phyloP scores from a whole-genome alignment of 2,888 invertebrate species.

The Saturnia japonica region DNA sequence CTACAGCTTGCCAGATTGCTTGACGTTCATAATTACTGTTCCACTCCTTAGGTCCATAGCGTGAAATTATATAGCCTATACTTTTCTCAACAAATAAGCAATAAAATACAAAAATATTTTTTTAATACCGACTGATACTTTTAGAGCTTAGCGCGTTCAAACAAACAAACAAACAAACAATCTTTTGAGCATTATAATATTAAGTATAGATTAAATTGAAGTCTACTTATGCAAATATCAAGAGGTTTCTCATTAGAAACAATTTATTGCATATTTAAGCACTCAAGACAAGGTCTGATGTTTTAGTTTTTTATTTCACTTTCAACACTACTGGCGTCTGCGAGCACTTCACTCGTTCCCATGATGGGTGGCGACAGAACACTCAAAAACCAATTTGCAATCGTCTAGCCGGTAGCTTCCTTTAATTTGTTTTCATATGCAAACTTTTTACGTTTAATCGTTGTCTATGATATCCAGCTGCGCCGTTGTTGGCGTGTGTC shows the following conservation, averaged over 20 bases:
- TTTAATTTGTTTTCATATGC: constrained; percentile 39
- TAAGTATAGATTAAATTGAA: background rate
- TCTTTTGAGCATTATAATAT: too few relatives aligned
- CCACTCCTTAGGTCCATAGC: too few relatives aligned
- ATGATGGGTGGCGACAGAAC: constrained; percentile 80
- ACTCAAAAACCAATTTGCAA: constrained; percentile 77
- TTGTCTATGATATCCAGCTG: constrained; percentile 59
- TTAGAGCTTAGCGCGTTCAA: too few relatives aligned
- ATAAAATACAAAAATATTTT: too few relatives aligned
- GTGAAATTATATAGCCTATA: too few relatives aligned
- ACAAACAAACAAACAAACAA: too few relatives aligned
- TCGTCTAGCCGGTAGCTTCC: constrained; percentile 72
- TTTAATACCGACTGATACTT: too few relatives aligned
- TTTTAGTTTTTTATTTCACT: constrained; percentile 45
- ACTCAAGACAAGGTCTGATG: constrained; percentile 36
- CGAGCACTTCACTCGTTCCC: constrained; percentile 51
- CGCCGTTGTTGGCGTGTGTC: constrained; percentile 61
- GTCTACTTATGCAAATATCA: constrained; percentile 27
- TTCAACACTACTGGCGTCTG: constrained; percentile 51
- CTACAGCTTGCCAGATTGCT: too few relatives aligned
- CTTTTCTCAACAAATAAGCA: too few relatives aligned
- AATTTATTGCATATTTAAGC: constrained; percentile 67
- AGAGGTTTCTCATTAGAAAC: constrained; percentile 49
- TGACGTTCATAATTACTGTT: too few relatives aligned
- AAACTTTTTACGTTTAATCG: constrained; percentile 44